These are phyloP conservation scores for Botia kubotai DNA, from an alignment of 2,797 vertebrate genomes.

Conservation along the genomic window DNA sequence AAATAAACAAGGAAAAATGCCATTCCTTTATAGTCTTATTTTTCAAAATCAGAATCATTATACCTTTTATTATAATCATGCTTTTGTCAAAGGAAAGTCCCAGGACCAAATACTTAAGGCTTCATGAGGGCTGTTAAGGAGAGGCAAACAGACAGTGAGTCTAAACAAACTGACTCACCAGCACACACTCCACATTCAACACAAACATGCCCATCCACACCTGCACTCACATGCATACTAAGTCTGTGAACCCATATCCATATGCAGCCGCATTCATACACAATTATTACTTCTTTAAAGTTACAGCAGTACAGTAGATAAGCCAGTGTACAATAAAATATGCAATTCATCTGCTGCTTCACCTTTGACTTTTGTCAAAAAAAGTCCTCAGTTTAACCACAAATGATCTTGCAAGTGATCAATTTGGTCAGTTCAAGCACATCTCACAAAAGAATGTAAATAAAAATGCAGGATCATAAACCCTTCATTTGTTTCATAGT, in stretches of 20 bases:
- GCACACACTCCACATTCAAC: constrained; percentile 13
- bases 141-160: constrained; percentile 83
- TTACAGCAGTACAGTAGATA: constrained; percentile 99
- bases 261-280: constrained; percentile 82
- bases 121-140: constrained; percentile 91
- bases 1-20: constrained; percentile 70
- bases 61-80: constrained; percentile 84
- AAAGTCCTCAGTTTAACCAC: constrained; percentile 76
- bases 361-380: constrained; percentile 59
- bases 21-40: constrained; percentile 77
- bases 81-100: constrained; percentile 89
- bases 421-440: constrained; percentile 83
- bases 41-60: constrained; percentile 77
- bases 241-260: constrained; percentile 81
- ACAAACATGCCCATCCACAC: constrained; percentile 25
- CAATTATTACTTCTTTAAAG: constrained; percentile 87
- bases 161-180: constrained; percentile 75
- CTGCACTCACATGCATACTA: constrained; percentile 68
- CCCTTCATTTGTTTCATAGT: constrained; percentile 66
- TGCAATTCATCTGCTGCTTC: constrained; percentile 87
- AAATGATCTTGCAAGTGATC: constrained; percentile 93
- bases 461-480: constrained; percentile 55
- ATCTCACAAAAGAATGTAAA: constrained; percentile 78
- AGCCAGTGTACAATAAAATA: constrained; percentile 98
- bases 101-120: constrained; percentile 98